These are phyloP conservation scores for Pomacea canaliculata DNA, from an alignment of 2,888 invertebrate species.

Conservation along the genomic window DNA sequence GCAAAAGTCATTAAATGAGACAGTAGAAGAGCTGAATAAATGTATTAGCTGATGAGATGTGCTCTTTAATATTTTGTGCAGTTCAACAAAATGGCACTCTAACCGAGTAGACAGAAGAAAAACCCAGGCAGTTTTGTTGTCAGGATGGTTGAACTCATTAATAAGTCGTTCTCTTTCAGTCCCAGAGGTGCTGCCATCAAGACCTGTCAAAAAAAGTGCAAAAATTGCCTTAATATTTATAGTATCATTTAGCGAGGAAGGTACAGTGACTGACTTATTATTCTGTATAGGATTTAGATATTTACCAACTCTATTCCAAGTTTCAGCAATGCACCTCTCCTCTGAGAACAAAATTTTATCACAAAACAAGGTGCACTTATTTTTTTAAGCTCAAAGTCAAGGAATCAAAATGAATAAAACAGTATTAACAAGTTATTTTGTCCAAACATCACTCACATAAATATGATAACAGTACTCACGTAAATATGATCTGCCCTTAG, in stretches of 20 bases:
- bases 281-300: too few relatives aligned
- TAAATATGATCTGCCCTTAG: slow-evolving; percentile 88
- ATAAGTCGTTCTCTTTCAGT: slow-evolving; percentile 95
- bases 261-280: too few relatives aligned
- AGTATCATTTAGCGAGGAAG: too few relatives aligned
- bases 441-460: slow-evolving; percentile 79
- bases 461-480: slow-evolving; percentile 83
- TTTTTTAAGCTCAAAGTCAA: background rate
- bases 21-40: too few relatives aligned
- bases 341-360: too few relatives aligned
- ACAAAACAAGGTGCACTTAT: too few relatives aligned
- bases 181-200: slow-evolving; percentile 96
- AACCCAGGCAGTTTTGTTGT: slow-evolving; percentile 85
- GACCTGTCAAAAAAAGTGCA: slow-evolving; percentile 56
- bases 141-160: slow-evolving; percentile 87
- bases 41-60: too few relatives aligned
- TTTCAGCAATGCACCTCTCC: too few relatives aligned
- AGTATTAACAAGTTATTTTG: too few relatives aligned
- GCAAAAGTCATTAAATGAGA: too few relatives aligned
- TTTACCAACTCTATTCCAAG: too few relatives aligned
- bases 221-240: background rate
- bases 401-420: background rate
- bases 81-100: background rate
- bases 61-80: too few relatives aligned
- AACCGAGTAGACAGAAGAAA: slow-evolving; percentile 91